Evolutionary conservation across 2,888 invertebrate genomes (phyloP).

Genomic region (Leptinotarsa juncta): DNA sequence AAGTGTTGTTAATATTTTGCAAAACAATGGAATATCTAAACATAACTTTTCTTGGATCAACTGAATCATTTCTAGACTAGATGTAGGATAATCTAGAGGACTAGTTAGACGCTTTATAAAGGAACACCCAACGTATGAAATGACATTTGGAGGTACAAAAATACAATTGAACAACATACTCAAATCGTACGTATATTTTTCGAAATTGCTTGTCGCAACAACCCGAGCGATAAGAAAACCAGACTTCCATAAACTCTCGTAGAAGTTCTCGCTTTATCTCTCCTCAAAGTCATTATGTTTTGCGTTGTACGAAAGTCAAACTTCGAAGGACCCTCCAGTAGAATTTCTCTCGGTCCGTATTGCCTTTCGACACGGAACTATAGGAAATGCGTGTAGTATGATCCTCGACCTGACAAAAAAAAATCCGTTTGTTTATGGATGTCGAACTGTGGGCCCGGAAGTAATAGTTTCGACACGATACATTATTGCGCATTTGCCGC

Average conservation of each 20-base stretch:
- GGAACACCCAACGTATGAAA: no score
- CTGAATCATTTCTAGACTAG: background rate
- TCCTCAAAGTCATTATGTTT: slow-evolving; percentile 2
- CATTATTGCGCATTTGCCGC: slow-evolving; percentile 2
- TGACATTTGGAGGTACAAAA: no score
- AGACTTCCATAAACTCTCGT: background rate
- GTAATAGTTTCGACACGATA: background rate
- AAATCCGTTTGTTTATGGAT: background rate
- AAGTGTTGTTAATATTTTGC: background rate
- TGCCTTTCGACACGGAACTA: slow-evolving; percentile 6
- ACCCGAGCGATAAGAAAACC: no score
- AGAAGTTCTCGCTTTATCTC: background rate
- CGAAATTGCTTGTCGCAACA: no score
- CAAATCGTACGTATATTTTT: no score
- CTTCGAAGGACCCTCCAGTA: background rate
- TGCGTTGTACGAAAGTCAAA: background rate
- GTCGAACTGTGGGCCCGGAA: background rate
- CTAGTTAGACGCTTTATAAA: no score
- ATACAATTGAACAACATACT: no score
- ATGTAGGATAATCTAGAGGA: no score
- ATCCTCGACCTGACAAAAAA: background rate
- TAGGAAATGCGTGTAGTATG: background rate
- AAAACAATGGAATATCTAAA: background rate
- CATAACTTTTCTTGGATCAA: background rate
- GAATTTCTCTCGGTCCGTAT: background rate